Base-by-base conservation (phyloP, 2,797 vertebrate species). In the Lycodopsis pacificus region DNA sequence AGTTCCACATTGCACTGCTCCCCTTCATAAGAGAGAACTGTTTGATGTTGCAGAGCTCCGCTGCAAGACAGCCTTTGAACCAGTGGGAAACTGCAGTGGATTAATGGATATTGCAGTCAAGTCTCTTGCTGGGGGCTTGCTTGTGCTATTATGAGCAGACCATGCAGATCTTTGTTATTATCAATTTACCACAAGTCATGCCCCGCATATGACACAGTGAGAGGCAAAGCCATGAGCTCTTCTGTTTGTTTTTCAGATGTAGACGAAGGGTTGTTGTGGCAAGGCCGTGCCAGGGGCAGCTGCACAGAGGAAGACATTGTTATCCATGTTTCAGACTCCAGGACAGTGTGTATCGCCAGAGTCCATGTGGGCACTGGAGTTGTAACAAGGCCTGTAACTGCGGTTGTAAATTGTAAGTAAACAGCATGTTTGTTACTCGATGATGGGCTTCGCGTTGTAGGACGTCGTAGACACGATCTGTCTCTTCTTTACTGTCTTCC, bases 51-150 rank as follows among this genome's bases (percentile, higher is more conserved):
- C 42, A 77, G 83, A 89, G 87, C 86, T 88, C 79, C 2, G 84
- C 91, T 86, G 89, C 89, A 83, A 90, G 88, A 88, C 91, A 88
- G 88, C 81, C 89, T 92, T 90, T 91, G 91, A 92, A 93, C 88
- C 89, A 87, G 86, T 84, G 88, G 89, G 90, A 92, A 90, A 84
- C 91, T 86, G 86, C 90, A 66, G 86, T 88, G 89, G 90, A 90
- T 93, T 90, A 91, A 87, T 93, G 89, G 91, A 86, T 88, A 86
- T 83, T 89, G 87, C 85, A 89, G 88, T 90, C 76, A 78, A 86
- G 88, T 87, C 83, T 87, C 84, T 89, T 88, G 88, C 90, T 90
- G 67, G 88, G 83, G 88, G 88, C 88, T 86, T 66, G 73, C 79
- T 79, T 63, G 71, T 30, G 63, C 81, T 89, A 86, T 87, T 90